These are phyloP conservation scores for Heliconius sara DNA, from an alignment of 2,888 invertebrate species.

Conservation along the genomic window DNA sequence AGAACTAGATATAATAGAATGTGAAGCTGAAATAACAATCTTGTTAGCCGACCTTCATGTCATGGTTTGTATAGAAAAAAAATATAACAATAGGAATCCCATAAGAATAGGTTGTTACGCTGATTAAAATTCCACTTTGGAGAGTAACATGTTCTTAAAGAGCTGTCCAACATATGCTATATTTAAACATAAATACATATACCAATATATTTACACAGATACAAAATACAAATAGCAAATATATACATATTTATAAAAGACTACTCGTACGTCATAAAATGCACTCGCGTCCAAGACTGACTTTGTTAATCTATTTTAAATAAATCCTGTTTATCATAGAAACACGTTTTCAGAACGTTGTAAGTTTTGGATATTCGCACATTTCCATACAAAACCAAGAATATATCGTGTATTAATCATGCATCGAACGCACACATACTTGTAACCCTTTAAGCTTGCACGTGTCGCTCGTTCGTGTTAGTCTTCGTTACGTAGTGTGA, in stretches of 20 bases:
- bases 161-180: not conserved
- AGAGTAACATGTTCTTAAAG: not conserved
- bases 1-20: no score
- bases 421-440: conserved; percentile 29
- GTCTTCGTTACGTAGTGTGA: conserved; percentile 31
- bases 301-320: not conserved
- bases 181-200: not conserved
- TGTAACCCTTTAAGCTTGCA: conserved; percentile 37
- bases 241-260: not conserved
- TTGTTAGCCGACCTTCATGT: not conserved
- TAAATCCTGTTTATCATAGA: conserved; percentile 30
- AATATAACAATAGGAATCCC: conserved; percentile 9
- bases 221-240: not conserved
- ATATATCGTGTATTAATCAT: conserved; percentile 45
- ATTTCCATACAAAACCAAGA: conserved; percentile 39
- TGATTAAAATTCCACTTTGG: not conserved
- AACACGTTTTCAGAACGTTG: conserved; percentile 12
- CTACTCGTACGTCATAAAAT: not conserved
- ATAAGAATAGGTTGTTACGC: conserved; percentile 8
- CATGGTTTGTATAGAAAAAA: conserved; percentile 1
- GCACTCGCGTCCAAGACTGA: conserved; percentile 9
- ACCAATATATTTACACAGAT: not conserved
- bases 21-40: no score
- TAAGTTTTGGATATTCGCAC: not conserved
- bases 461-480: conserved; percentile 39